A percentile compares a stretch with the other conserved stretches of the same genome.
phyloP scores from a whole-genome alignment of 2,797 vertebrate genomes.

The Sternarchorhynchus goeldii region DNA sequence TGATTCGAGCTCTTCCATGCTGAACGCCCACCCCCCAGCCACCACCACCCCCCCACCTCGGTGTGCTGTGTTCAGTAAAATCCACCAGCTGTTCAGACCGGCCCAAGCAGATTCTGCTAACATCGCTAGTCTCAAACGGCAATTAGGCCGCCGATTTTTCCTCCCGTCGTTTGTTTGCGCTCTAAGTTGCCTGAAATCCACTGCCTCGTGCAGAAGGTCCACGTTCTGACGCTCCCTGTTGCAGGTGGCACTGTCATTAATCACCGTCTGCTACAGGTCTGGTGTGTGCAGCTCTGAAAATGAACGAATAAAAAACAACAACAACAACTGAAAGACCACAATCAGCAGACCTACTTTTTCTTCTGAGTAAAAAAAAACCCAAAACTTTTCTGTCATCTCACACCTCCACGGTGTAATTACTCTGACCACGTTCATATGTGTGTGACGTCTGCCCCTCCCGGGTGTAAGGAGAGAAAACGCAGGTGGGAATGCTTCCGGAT shows the following conservation, averaged over 20 bases:
- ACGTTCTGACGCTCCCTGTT: constrained; percentile 37
- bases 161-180: constrained; percentile 24
- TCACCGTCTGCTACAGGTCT: constrained; percentile 41
- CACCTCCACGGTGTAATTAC: no score
- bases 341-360: constrained; percentile 20
- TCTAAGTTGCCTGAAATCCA: constrained; percentile 35
- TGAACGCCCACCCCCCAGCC: constrained; percentile 24
- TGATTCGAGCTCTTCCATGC: constrained; percentile 52
- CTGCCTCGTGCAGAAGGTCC: constrained; percentile 22
- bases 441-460: no score
- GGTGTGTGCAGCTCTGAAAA: constrained; percentile 15
- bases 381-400: not conserved
- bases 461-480: no score
- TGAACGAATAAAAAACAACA: constrained; percentile 5
- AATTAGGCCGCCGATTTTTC: constrained; percentile 35
- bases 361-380: not conserved
- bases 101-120: constrained; percentile 45
- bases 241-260: constrained; percentile 32
- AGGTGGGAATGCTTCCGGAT: no score
- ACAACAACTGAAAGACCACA: constrained; percentile 14
- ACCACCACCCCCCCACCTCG: constrained; percentile 44
- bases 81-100: constrained; percentile 44
- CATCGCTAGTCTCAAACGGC: constrained; percentile 39
- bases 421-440: no score
- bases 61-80: constrained; percentile 62